Evolutionary conservation across 53 echinoderm and acorn worm genomes (phyloP).

Genomic region (Zoroaster sp.): DNA sequence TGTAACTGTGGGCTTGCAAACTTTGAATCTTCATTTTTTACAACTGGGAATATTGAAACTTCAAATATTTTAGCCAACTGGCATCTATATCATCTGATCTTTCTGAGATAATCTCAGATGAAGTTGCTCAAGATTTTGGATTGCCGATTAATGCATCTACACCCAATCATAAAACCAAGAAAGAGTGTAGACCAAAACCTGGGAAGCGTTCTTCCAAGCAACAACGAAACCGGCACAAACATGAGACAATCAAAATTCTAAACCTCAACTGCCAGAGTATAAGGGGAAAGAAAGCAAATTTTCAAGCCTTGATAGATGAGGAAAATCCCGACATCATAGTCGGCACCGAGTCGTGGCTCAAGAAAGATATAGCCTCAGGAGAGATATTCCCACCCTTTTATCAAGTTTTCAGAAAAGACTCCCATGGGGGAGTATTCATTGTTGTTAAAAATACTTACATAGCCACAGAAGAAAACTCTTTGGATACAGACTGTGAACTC

Average conservation of each 20-base stretch:
- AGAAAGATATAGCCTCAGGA: background rate
- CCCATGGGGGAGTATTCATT: conserved; percentile 20
- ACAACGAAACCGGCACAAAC: too few species aligned
- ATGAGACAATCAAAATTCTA: background rate
- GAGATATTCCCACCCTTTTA: background rate
- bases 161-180: too few species aligned
- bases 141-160: too few species aligned
- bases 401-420: background rate
- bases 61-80: too few species aligned
- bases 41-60: too few species aligned
- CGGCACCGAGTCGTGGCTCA: background rate
- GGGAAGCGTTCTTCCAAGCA: too few species aligned
- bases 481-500: conserved; percentile 21
- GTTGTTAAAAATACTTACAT: background rate
- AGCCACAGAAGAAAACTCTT: background rate
- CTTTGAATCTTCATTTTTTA: too few species aligned
- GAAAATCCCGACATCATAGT: background rate
- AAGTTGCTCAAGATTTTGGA: too few species aligned
- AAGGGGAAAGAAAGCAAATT: background rate
- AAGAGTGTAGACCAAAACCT: too few species aligned
- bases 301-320: background rate
- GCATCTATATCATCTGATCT: too few species aligned
- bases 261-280: conserved; percentile 3
- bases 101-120: too few species aligned
- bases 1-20: too few species aligned